Evolutionary conservation across 2,113 vertebrate genomes (phyloP), one percentile per base, ranked within the genome.

Genomic region (Macheiramphus alcinus): DNA sequence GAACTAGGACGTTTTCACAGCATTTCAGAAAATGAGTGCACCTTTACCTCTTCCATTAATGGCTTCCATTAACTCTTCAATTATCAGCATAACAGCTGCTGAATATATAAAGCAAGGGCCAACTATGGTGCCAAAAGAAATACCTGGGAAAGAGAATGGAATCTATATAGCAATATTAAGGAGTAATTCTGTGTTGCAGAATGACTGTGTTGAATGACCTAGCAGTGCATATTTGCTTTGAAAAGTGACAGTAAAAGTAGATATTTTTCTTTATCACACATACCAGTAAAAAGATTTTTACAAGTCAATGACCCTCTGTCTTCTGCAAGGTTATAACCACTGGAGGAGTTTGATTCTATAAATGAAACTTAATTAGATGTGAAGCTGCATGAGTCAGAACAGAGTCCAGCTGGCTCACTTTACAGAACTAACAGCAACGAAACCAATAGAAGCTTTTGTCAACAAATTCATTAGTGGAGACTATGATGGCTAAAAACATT

Each of bases 301-400:
- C 4, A 90, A 88, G 55, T 78, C 62, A 83, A 4, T 80, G 79
- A 86, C 47, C 23, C 20, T 79, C 48, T 88, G 36, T 66, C 66
- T 92, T 74, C 29, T 88, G 26, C 34, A 80, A 88, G 67, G 63
- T 95, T 90, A 80, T 72, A 92, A 90, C 63, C 65, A 53, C 92
- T 94, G 95, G 85, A 90, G 68, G 50, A 92, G 52, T 80, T 80
- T 52, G 75, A 63, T 74, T 94, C 79, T 90, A 63, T 76, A 94
- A 81, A 93, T 74, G 86, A 86, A 94, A 84, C 38, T 84, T 93
- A 91, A 91, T 96, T 90, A 94, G 56, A 85, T 80, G 78, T 66
- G 72, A 94, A 88, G 68, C 86, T 84, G 80, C 42, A 59, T 84
- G 82, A 97, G 42, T 94, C 88, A 92, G 86, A 94, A 31, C 8